phyloP scores from a whole-genome alignment of 2,113 vertebrate species.

The Thoracochromis brauschi region DNA sequence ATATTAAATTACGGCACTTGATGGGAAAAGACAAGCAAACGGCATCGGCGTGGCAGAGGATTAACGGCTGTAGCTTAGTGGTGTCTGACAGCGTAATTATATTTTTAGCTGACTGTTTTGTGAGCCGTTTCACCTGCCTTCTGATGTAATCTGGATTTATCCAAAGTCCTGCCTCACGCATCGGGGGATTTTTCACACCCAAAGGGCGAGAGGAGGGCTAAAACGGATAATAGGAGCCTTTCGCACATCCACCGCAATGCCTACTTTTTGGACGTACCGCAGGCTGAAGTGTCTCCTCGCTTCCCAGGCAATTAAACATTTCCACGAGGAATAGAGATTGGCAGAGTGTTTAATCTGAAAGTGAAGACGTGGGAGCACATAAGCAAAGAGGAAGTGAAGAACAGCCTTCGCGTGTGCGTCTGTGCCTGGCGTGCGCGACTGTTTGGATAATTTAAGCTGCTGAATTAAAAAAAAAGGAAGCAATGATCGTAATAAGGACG shows the following conservation, averaged over 20 bases:
- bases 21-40: constrained; percentile 7
- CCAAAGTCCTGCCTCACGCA: constrained; percentile 28
- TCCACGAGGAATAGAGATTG: constrained; percentile 37
- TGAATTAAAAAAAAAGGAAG: not conserved
- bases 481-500: not conserved
- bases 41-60: constrained; percentile 2
- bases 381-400: not conserved
- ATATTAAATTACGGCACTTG: constrained; percentile 20
- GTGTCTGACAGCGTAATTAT: constrained; percentile 34
- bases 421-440: not conserved
- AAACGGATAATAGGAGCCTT: not conserved
- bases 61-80: constrained; percentile 28
- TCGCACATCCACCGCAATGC: not conserved
- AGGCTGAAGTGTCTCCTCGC: constrained; percentile 13
- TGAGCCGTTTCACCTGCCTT: constrained; percentile 46
- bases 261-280: not conserved
- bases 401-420: not conserved
- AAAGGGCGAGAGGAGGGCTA: not conserved
- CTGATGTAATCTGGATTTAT: constrained; percentile 52
- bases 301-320: constrained; percentile 51
- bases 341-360: constrained; percentile 21
- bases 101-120: constrained; percentile 24
- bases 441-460: not conserved
- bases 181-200: not conserved
- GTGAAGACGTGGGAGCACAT: constrained; percentile 11